Evolutionary conservation across 2,888 invertebrate genomes (phyloP).

Genomic region (Xestia ashworthii): DNA sequence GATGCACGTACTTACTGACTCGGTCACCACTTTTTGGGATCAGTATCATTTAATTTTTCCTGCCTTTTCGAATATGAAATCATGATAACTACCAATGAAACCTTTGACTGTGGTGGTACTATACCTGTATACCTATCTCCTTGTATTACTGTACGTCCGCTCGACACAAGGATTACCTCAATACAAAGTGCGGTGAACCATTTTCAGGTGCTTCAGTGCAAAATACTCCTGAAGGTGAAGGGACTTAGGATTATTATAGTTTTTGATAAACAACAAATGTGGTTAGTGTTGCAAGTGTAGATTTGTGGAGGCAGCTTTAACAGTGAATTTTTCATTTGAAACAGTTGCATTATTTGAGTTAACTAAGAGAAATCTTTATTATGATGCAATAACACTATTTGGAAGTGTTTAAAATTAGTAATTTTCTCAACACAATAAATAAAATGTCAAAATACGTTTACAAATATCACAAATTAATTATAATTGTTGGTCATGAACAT

Average conservation of each 20-base stretch:
- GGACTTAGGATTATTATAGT: slow-evolving; percentile 19
- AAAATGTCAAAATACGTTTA: no score
- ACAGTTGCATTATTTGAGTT: no score
- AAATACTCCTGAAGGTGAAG: slow-evolving; percentile 43
- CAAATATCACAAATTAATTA: no score
- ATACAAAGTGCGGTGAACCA: slow-evolving; percentile 59
- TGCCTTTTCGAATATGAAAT: neutral
- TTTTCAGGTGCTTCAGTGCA: slow-evolving; percentile 43
- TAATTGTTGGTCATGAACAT: no score
- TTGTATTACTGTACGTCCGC: slow-evolving; percentile 8
- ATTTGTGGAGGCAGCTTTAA: neutral
- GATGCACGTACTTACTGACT: no score
- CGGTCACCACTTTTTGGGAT: neutral
- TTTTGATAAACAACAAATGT: slow-evolving; percentile 15
- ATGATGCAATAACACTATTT: no score
- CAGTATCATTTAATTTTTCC: neutral
- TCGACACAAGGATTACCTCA: slow-evolving; percentile 56
- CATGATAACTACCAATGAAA: neutral
- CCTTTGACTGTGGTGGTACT: no score
- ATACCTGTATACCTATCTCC: neutral
- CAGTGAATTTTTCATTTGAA: no score
- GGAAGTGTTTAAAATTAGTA: no score
- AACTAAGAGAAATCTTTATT: no score
- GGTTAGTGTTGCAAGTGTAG: neutral
- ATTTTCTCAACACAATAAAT: no score